Conservation (phyloP, 2,888 invertebrate genomes). For the Ochlodes sylvanus region DNA sequence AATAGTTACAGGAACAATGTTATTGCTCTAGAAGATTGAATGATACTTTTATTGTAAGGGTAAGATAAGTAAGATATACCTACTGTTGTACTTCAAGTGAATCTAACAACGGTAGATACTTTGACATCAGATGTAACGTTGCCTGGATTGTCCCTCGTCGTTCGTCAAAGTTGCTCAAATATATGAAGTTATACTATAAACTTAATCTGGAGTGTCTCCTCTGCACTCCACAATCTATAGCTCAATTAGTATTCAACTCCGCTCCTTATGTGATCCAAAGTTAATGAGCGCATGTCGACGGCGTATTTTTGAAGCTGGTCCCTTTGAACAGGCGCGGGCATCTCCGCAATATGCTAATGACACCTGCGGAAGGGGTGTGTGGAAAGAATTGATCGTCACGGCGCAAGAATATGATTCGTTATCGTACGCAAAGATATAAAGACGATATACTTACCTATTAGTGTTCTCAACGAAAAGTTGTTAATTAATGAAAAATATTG, state of each 20-base stretch:
- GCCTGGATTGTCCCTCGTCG: too few relatives aligned
- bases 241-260: conserved; percentile 78
- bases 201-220: conserved; percentile 49
- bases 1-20: too few relatives aligned
- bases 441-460: too few relatives aligned
- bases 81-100: too few relatives aligned
- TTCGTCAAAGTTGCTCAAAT: too few relatives aligned
- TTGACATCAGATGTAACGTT: too few relatives aligned
- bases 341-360: conserved; percentile 76
- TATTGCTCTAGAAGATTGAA: too few relatives aligned
- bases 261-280: conserved; percentile 79
- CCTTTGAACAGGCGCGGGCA: conserved; percentile 74
- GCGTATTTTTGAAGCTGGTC: conserved; percentile 78
- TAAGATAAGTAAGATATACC: too few relatives aligned
- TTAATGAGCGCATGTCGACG: conserved; percentile 74
- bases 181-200: neutral
- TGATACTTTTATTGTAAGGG: too few relatives aligned
- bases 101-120: too few relatives aligned
- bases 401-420: neutral
- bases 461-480: too few relatives aligned
- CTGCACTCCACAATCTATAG: conserved; percentile 56
- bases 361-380: conserved; percentile 53
- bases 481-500: too few relatives aligned
- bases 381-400: conserved; percentile 21
- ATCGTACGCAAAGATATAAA: neutral